Evolutionary conservation across 2,888 invertebrate species (phyloP), one percentile per base, ranked within the genome.

Genomic region (Agrochola macilenta): DNA sequence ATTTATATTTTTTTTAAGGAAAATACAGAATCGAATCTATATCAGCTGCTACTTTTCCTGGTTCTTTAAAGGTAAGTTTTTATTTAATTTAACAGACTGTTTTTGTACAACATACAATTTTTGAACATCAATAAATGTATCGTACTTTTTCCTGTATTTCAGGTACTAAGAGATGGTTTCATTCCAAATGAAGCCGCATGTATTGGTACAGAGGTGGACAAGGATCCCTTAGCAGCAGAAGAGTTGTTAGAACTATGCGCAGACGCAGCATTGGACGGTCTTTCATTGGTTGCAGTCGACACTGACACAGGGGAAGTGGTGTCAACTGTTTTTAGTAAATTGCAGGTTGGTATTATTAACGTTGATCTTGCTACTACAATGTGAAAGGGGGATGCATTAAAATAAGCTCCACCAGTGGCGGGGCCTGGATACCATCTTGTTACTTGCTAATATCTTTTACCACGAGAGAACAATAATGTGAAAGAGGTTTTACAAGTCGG

Each of bases 281-380:
- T 97, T 0, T 98, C 98, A 0, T 86, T 98, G 64, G 96, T 98
- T 0, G 98, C 97, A 0, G 93, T 97, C 0, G 97, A 97, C 71
- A 94, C 95, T 8, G 90, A 91, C 1, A 97, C 94, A 0, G 96
- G 96, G 0, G 95, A 97, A 88, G 97, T 98, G 2, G 97, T 95
- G 4, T 97, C 97, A 0, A 97, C 97, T 2, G 93, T 97, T 7
- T 97, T 98, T 89, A 98, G 98, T 92, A 98, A 98, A 95, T 93
- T 98, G 77, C 98, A 98, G 95, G 98, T 97, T 76, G 9, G 61
- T 79, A 68, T 35, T n/a, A 49, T 58, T 46, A 20, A 61, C 12
- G 2, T 30, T 23, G 7, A 46, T 7, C 12, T 0, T 30, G 5
- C 9, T 39, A 11, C n/a, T 30, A 30, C 8, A 35, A n/a, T n/a